These are phyloP conservation scores for Xanthorhoe spadicearia DNA, from an alignment of 2,888 invertebrate genomes.

Conservation along the genomic window DNA sequence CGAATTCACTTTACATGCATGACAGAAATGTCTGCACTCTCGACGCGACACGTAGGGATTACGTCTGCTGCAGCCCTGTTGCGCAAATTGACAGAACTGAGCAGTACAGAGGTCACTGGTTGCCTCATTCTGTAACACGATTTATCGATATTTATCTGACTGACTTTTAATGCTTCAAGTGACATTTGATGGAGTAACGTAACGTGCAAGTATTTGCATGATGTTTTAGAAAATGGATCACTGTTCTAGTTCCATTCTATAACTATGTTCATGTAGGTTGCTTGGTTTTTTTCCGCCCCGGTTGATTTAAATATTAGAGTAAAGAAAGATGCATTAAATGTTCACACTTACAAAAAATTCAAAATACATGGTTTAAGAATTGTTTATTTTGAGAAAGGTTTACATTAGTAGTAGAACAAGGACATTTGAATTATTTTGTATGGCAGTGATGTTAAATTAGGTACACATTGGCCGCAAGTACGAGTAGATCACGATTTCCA, in stretches of 20 bases:
- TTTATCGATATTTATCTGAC: slow-evolving; percentile 52
- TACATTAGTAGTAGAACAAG: slow-evolving; percentile 64
- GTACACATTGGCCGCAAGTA: slow-evolving; percentile 66
- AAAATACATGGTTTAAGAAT: background rate
- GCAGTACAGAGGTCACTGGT: slow-evolving; percentile 51
- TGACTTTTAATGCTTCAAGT: slow-evolving; percentile 40
- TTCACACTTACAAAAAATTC: background rate
- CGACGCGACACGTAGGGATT: slow-evolving; percentile 34
- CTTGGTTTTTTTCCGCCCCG: too few relatives aligned
- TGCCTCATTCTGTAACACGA: slow-evolving; percentile 49
- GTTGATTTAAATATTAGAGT: too few relatives aligned
- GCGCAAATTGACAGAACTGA: slow-evolving; percentile 41
- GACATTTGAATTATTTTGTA: slow-evolving; percentile 72
- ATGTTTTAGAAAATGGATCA: slow-evolving; percentile 4
- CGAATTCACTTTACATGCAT: slow-evolving; percentile 40
- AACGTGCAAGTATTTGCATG: slow-evolving; percentile 16
- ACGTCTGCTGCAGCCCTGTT: slow-evolving; percentile 36
- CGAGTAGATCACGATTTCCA: slow-evolving; percentile 71
- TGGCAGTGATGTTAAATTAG: slow-evolving; percentile 65
- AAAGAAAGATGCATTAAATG: too few relatives aligned
- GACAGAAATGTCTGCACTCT: slow-evolving; percentile 38
- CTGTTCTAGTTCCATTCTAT: too few relatives aligned
- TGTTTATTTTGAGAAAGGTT: slow-evolving; percentile 43
- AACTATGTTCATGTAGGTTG: too few relatives aligned
- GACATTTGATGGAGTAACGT: slow-evolving; percentile 30